These are phyloP conservation scores for Plagodis dolabraria DNA, from an alignment of 2,888 invertebrate genomes.

Conservation along the genomic window DNA sequence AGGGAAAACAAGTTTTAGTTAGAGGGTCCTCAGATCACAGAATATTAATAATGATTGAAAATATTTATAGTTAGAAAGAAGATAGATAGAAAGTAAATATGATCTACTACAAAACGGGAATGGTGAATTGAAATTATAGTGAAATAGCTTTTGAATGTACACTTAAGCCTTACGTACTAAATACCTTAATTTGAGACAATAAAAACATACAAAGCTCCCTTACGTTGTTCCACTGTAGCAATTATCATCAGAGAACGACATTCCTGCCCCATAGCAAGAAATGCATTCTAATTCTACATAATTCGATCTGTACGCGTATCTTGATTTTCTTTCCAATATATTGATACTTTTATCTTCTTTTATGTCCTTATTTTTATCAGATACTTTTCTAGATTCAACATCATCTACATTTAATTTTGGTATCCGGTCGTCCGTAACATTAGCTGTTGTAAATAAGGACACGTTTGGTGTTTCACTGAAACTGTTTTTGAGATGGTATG, in stretches of 20 bases:
- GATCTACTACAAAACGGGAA: too few species aligned
- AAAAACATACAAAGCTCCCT: slow-evolving; percentile 29
- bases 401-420: slow-evolving; percentile 32
- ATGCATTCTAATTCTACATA: slow-evolving; percentile 46
- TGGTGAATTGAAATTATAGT: too few species aligned
- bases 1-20: background rate
- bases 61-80: too few species aligned
- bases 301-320: slow-evolving; percentile 29
- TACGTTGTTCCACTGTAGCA: slow-evolving; percentile 57
- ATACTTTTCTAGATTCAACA: slow-evolving; percentile 45
- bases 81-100: too few species aligned
- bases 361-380: slow-evolving; percentile 42
- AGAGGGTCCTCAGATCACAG: too few species aligned
- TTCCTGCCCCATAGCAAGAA: slow-evolving; percentile 49
- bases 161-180: background rate
- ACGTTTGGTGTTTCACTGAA: slow-evolving; percentile 40
- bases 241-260: slow-evolving; percentile 37
- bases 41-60: too few species aligned
- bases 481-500: slow-evolving; percentile 45
- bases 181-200: background rate
- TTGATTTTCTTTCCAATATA: slow-evolving; percentile 40
- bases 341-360: slow-evolving; percentile 32
- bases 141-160: background rate
- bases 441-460: slow-evolving; percentile 42
- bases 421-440: slow-evolving; percentile 43